Base-by-base conservation (phyloP, 1,140 invertebrate genomes). In the Sinonovacula constricta region DNA sequence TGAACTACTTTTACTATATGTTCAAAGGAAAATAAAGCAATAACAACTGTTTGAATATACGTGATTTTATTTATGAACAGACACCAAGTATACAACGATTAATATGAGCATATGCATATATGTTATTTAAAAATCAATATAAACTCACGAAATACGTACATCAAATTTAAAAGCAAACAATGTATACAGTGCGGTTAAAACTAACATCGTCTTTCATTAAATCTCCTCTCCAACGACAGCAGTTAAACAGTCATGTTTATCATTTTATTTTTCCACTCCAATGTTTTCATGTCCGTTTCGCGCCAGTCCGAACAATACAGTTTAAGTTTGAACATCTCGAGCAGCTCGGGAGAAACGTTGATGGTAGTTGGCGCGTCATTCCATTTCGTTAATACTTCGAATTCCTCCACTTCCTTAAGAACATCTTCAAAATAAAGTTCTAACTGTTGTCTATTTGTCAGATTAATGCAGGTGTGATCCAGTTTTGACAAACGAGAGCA, bases 221-320 rank as follows among this genome's bases (percentile, higher is more conserved):
- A 69, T 69, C 66, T 7, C 2, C 15, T 69, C 54, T 69, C 66
- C 66, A 69, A n/a, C 26, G 26, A 56, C 30, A 36, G n/a, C 51
- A 69, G 3, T 28, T 33, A 53, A 3, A 59, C 15, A 33, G 26
- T 45, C 51, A 36, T 57, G 22, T 57, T 57, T 70, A 57, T 70
- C 33, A 57, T 57, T 56, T 60, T 71, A 45, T 39, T 71, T 60
- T n/a, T 60, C 69, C 69, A 71, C 31, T 60, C 14, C 30, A 71
- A 60, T 7, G 56, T 71, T 71, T 60, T 60, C 56, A 60, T 71
- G 34, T 71, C 26, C 39, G 33, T 60, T 28, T 60, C 54, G 3
- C 69, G 54, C 56, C 33, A 71, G 28, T 71, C n/a, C n/a, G n/a
- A n/a, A n/a, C n/a, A n/a, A n/a, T n/a, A 45, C 2, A 71, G 33